Base-by-base conservation (phyloP, 1,140 invertebrate species). In the Ostrea denselamellosa region DNA sequence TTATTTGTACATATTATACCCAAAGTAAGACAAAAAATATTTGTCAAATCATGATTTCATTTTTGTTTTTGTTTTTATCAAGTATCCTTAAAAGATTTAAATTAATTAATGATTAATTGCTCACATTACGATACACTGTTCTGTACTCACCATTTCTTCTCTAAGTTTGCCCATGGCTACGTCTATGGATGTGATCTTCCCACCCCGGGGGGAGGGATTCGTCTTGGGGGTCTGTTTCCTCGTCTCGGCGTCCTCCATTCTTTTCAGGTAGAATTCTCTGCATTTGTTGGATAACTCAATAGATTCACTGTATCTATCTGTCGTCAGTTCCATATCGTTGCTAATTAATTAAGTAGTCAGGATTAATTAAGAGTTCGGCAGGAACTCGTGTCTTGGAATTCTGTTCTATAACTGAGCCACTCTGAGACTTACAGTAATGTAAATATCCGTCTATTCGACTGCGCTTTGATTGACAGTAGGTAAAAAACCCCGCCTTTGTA, bases 61-160 rank as follows among this genome's bases (percentile, higher is more conserved):
- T 44, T 44, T 44, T 44, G 34, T 44, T 44, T 44, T 5, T n/a
- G n/a, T 44, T 44, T 44, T 1, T 44, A 44, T 44, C 34, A 44
- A 44, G 34, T 44, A 44, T 5, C 34, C 34, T 44, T 5, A 44
- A 44, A 44, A 44, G 34, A 44, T 44, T 44, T 2, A 44, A 44
- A 44, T 44, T 44, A n/a, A n/a, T n/a, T n/a, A n/a, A n/a, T n/a
- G n/a, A n/a, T n/a, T n/a, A n/a, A n/a, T n/a, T n/a, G n/a, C n/a
- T n/a, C n/a, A 44, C 34, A 44, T 44, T 44, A 44, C 1, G 34
- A 44, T n/a, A n/a, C 34, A 44, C 2, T 44, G 34, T 44, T 44
- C 34, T 44, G 34, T 44, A 89, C 91, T 90, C 82, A 93, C 92
- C 92, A 93, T 92, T 90, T 93, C 92, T 81, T 85, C 88, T 34